Evolutionary conservation across 2,888 invertebrate genomes (phyloP), one percentile per base, ranked within the genome.

Genomic region (Rapana venosa): DNA sequence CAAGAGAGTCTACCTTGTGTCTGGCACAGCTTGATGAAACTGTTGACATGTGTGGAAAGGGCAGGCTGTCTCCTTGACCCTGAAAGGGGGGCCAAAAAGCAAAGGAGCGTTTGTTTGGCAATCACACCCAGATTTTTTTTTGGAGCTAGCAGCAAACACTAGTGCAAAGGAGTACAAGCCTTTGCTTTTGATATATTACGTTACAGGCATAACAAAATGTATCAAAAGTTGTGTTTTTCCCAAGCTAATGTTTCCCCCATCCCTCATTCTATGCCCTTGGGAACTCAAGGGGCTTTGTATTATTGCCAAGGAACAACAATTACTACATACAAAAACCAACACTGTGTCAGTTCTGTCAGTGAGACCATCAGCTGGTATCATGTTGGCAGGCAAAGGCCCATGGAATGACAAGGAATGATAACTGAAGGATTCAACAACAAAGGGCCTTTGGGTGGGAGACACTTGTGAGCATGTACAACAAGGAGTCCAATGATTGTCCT

Each of bases 321-420:
- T n/a, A n/a, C n/a, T n/a, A n/a, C n/a, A 66, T 2, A 66, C 5
- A 66, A 66, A 6, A 66, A 47, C 47, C 47, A 47, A 47, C 47
- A 47, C 8, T 2, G 47, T 47, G 47, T 47, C 8, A 47, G 47
- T 47, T 70, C 30, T 32, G n/a, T 2, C 36, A 1, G n/a, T 70
- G 56, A 36, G 66, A 36, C 61, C 66, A 61, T 66, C 70, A 70
- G 26, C 0, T 85, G 58, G 56, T n/a, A 56, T 35, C n/a, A 74
- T 70, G 87, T 36, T 36, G 87, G 66, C 70, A 30, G 87, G 70
- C 70, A 87, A 70, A 35, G 70, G 47, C 70, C 35, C 66, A 47
- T 70, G 70, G 66, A 56, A 85, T 30, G 85, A 32, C 30, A 17
- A 56, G 85, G 2, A 47, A 47, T 47, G 47, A 8, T 8, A 47